Percentiles rank a stretch among this genome's conserved stretches.
phyloP scores from a whole-genome alignment of 2,888 invertebrate species.

The Digitonthophagus gazella region DNA sequence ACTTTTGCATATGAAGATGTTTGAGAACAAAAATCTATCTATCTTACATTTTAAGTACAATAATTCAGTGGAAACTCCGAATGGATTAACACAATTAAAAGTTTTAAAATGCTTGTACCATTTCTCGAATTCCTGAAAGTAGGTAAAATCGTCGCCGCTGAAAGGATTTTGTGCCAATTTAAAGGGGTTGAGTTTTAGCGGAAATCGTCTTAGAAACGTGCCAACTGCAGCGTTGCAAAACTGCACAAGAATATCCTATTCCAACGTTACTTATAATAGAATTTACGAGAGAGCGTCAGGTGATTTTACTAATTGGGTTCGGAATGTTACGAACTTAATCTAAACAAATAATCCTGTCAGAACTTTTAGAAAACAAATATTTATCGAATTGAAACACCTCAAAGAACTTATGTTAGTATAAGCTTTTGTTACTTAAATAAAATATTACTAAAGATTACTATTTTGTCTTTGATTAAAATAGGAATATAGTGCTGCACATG shows the following conservation, averaged over 20 bases:
- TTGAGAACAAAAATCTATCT: too few species aligned
- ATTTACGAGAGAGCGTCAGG: constrained; percentile 73
- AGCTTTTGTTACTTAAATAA: too few species aligned
- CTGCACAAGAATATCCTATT: constrained; percentile 76
- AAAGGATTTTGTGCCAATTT: constrained; percentile 60
- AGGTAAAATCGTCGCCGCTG: constrained; percentile 62
- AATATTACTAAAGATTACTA: too few species aligned
- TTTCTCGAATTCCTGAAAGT: constrained; percentile 72
- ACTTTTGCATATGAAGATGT: too few species aligned
- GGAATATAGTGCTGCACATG: too few species aligned
- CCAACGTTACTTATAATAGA: constrained; percentile 86
- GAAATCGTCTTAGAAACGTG: constrained; percentile 73
- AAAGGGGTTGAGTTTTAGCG: constrained; percentile 76
- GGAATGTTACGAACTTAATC: constrained; percentile 74
- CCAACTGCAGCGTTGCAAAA: constrained; percentile 68
- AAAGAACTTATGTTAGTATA: too few species aligned
- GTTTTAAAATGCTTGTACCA: constrained; percentile 78
- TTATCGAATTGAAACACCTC: constrained; percentile 71
- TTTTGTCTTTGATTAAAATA: too few species aligned
- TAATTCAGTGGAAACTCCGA: constrained; percentile 67
- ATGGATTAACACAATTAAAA: constrained; percentile 65
- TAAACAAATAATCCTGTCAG: constrained; percentile 82
- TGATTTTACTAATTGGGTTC: constrained; percentile 79
- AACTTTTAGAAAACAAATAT: constrained; percentile 67
- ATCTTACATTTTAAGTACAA: constrained; percentile 83